These are phyloP conservation scores for Caenorhabditis panamensis DNA, from an alignment of 2,888 invertebrate genomes.

Conservation along the genomic window DNA sequence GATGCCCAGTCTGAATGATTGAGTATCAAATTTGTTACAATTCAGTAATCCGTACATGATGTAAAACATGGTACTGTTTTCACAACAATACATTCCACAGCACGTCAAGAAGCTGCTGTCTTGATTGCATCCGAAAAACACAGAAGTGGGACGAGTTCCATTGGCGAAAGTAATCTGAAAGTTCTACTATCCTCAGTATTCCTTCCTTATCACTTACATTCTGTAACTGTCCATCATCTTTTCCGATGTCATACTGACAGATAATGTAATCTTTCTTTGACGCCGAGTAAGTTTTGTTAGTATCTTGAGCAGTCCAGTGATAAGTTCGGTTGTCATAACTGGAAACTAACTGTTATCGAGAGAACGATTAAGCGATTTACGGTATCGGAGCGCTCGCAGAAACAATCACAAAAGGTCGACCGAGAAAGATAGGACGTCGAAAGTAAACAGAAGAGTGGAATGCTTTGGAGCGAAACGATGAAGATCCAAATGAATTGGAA, in stretches of 20 bases:
- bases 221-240: not conserved
- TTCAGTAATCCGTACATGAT: too few relatives aligned
- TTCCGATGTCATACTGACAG: not conserved
- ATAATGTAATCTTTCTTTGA: not conserved
- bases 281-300: not conserved
- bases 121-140: not conserved
- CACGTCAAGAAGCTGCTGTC: not conserved
- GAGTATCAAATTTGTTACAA: too few relatives aligned
- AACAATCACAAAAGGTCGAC: not conserved
- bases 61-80: too few relatives aligned
- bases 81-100: constrained; percentile 1
- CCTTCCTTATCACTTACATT: not conserved
- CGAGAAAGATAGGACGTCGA: not conserved
- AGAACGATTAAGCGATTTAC: not conserved
- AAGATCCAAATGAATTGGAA: not conserved
- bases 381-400: not conserved
- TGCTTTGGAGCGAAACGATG: not conserved
- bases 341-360: not conserved
- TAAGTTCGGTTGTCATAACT: constrained; percentile 1
- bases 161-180: not conserved
- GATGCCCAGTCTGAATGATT: too few relatives aligned
- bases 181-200: not conserved
- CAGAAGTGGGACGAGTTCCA: not conserved
- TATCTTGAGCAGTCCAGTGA: not conserved
- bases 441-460: constrained; percentile 1